Evolutionary conservation across 2,888 invertebrate species (phyloP), one percentile per base, ranked within the genome.

Genomic region (Harpagoxenus sublaevis): DNA sequence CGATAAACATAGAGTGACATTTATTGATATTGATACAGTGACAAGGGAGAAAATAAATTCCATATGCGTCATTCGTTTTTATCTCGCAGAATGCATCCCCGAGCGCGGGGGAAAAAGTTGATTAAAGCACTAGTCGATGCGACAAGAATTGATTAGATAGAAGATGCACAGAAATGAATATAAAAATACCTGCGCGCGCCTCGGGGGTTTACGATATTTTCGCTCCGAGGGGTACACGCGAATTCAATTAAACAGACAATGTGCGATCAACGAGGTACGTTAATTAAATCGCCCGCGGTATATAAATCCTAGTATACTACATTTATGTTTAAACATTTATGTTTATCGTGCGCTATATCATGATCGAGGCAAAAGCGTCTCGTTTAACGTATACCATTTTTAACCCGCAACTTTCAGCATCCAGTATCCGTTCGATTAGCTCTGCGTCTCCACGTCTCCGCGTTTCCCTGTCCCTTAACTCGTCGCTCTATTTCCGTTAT

Each of bases 401-500:
- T 70, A 70, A 81, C 53, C 12, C 31, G 53, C 60, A 35, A 51
- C 35, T 81, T 42, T 42, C 62, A 53, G 39, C 68, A 62, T 79
- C 62, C 45, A 45, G 83, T 62, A 12, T 42, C 45, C 9, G 3
- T 39, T 39, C 60, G 73, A 53, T 51, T 70, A 78, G 39, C n/a
- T n/a, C 42, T 70, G 5, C 66, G 66, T 81, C n/a, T 51, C 18
- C n/a, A 62, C 71, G 71, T 83, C n/a, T 51, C 18, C n/a, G 65
- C 71, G 71, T 83, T 48, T 63, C 73, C 35, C 68, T n/a, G 18
- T 60, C 28, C 10, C 65, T 63, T 51, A n/a, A 51, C 51, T 42
- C 53, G 57, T 84, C 74, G 60, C 65, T 89, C 81, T 53, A 84
- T 87, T 86, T 84, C 86, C 85, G 87, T 73, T 77, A 57, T 39